Conservation (phyloP, 2,888 invertebrate genomes). For the Endotricha flammealis region DNA sequence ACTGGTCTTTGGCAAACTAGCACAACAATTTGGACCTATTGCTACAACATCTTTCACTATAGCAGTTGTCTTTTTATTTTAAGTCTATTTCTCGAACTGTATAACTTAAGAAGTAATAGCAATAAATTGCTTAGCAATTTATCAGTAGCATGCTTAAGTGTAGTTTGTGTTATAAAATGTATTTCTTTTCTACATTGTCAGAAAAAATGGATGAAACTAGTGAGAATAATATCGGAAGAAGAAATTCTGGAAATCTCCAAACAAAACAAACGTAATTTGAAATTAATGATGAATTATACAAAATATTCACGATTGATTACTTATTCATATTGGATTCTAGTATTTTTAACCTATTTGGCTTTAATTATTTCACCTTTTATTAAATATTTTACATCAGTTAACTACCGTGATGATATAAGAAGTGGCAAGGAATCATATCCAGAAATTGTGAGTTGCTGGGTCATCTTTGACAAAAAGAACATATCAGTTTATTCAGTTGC, state of each 20-base stretch:
- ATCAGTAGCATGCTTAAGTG: constrained; percentile 35
- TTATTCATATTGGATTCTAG: constrained; percentile 41
- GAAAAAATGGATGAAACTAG: constrained; percentile 26
- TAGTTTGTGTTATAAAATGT: constrained; percentile 35
- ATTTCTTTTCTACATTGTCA: constrained; percentile 31
- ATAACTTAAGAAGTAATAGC: constrained; percentile 34
- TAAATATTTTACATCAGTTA: constrained; percentile 31
- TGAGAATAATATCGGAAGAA: constrained; percentile 31
- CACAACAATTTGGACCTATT: constrained; percentile 27
- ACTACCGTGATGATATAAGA: constrained; percentile 34
- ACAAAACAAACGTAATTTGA: constrained; percentile 21
- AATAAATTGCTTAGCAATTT: constrained; percentile 40
- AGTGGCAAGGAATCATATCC: constrained; percentile 41
- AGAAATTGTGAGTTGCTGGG: constrained; percentile 52
- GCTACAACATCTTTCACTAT: constrained; percentile 33
- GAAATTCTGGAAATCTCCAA: constrained; percentile 33
- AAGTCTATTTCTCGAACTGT: constrained; percentile 39
- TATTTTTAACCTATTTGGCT: constrained; percentile 33
- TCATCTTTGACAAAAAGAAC: constrained; percentile 48
- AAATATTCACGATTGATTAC: constrained; percentile 43
- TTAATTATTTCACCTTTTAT: constrained; percentile 38
- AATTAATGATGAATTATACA: constrained; percentile 36
- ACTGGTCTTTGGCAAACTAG: constrained; percentile 45
- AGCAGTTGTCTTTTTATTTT: constrained; percentile 31
- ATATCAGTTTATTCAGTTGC: constrained; percentile 46